A percentile compares a stretch with the other conserved stretches of the same genome.
These are phyloP conservation scores for Bungarus multicinctus DNA, from an alignment of 2,113 vertebrate species.

Conservation along the genomic window DNA sequence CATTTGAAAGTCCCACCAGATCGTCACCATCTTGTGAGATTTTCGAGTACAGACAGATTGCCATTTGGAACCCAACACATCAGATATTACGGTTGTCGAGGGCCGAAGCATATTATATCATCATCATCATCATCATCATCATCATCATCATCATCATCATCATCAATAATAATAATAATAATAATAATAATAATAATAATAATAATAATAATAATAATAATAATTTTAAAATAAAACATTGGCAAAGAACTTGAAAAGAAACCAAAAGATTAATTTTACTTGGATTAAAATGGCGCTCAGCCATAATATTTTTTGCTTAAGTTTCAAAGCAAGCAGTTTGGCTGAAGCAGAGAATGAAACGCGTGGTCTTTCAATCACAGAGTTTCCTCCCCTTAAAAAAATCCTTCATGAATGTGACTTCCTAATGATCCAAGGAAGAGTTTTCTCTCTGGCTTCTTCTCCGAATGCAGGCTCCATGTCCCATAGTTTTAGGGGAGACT, in stretches of 20 bases:
- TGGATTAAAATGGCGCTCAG: not conserved
- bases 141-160: no score
- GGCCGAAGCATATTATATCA: no score
- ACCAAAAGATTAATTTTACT: not conserved
- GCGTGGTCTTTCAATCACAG: not conserved
- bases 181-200: no score
- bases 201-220: no score
- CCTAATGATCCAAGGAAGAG: not conserved
- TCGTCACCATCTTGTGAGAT: no score
- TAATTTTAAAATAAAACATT: not conserved
- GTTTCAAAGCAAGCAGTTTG: not conserved
- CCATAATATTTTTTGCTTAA: not conserved
- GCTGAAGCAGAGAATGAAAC: not conserved
- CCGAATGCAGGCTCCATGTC: not conserved
- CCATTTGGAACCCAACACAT: no score
- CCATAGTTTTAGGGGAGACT: not conserved
- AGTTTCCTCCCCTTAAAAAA: not conserved
- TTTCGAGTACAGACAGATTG: no score
- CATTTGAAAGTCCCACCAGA: no score
- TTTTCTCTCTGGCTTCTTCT: no score
- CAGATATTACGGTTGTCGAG: no score
- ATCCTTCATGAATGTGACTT: not conserved
- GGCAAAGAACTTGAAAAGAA: not conserved
- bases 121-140: no score
- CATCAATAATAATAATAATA: no score